Evolutionary conservation across 2,113 vertebrate genomes (phyloP).

Genomic region (Arizona elegans): DNA sequence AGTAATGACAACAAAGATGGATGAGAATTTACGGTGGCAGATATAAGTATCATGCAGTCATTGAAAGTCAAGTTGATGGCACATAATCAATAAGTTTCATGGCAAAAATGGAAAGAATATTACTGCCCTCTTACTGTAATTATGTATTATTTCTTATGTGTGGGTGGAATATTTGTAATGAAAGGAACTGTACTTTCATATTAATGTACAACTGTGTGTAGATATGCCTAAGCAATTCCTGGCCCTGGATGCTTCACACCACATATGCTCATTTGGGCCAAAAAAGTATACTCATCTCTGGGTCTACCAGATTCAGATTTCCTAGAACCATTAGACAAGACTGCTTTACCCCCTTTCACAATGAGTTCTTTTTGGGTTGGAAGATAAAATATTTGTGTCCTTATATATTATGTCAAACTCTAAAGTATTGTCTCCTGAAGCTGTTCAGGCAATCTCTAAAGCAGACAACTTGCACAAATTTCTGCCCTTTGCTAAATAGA

Average conservation of each 20-base stretch:
- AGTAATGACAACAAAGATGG: neutral
- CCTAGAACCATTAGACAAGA: neutral
- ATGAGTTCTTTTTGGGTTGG: neutral
- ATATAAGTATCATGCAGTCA: neutral
- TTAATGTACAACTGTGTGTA: neutral
- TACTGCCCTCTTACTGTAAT: neutral
- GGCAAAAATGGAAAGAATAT: neutral
- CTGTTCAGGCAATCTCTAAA: neutral
- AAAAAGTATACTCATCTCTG: neutral
- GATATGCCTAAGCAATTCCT: neutral
- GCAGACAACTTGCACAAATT: neutral
- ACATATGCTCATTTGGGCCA: neutral
- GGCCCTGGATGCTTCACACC: neutral
- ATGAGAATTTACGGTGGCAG: neutral
- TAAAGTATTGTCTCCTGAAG: neutral
- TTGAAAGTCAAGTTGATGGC: neutral
- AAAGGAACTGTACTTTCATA: neutral
- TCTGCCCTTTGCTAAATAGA: neutral
- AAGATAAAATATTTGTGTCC: neutral
- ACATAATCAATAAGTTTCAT: neutral
- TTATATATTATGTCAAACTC: neutral
- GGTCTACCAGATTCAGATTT: neutral
- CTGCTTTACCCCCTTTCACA: neutral
- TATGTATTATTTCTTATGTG: neutral
- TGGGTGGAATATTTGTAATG: neutral